These are phyloP conservation scores for Chelidonichthys spinosus DNA, from an alignment of 2,797 vertebrate genomes.

Conservation along the genomic window DNA sequence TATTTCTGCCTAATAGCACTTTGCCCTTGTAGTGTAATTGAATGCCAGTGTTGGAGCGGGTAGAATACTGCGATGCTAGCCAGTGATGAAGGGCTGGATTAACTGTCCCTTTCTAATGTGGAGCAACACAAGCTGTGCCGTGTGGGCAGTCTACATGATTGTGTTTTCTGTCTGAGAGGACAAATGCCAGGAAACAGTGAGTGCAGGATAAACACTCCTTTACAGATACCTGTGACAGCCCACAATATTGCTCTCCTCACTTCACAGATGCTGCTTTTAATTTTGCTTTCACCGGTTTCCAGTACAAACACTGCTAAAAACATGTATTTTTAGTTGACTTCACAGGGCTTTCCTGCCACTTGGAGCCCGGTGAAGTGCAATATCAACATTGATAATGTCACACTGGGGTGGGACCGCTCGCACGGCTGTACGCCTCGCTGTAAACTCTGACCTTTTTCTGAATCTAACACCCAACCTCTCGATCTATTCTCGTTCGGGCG, in stretches of 20 bases:
- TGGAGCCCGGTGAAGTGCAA: constrained; percentile 53
- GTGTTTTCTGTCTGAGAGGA: constrained; percentile 52
- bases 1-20: constrained; percentile 63
- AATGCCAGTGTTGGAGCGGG: constrained; percentile 59
- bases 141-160: constrained; percentile 54
- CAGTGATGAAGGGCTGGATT: constrained; percentile 79
- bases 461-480: constrained; percentile 52
- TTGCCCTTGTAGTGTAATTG: constrained; percentile 74
- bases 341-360: constrained; percentile 32
- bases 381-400: constrained; percentile 63
- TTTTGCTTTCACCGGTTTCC: constrained; percentile 48
- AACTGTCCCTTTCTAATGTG: constrained; percentile 77
- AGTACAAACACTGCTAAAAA: constrained; percentile 53
- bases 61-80: constrained; percentile 71
- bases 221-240: constrained; percentile 47
- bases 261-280: constrained; percentile 54
- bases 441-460: constrained; percentile 71
- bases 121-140: constrained; percentile 72
- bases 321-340: constrained; percentile 58
- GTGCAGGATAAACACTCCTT: constrained; percentile 34
- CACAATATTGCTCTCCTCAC: constrained; percentile 34
- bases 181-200: constrained; percentile 34
- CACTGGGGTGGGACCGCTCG: constrained; percentile 33
- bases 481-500: constrained; percentile 65
- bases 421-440: constrained; percentile 53